These are phyloP conservation scores for Babylonia areolata DNA, from an alignment of 1,140 invertebrate species.

Conservation along the genomic window DNA sequence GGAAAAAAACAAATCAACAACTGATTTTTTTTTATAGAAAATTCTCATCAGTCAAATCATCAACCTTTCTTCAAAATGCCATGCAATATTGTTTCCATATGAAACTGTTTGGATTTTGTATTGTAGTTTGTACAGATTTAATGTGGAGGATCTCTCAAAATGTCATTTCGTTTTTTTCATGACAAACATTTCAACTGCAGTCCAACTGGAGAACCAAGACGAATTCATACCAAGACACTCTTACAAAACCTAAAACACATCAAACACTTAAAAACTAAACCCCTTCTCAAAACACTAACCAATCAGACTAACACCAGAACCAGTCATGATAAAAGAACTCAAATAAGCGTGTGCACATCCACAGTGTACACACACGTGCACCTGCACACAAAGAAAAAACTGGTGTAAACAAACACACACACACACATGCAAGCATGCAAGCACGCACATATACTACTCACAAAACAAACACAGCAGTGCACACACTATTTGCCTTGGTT, in stretches of 20 bases:
- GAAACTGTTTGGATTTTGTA: too few species aligned
- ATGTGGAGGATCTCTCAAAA: not conserved
- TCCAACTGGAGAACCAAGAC: not conserved
- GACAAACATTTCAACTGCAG: not conserved
- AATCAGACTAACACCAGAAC: too few species aligned
- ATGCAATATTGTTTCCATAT: not conserved
- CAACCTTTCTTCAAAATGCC: not conserved
- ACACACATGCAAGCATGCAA: not conserved
- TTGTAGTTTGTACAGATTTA: not conserved
- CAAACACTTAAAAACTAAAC: not conserved
- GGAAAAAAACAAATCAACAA: not conserved
- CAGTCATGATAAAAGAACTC: too few species aligned
- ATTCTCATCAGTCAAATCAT: not conserved
- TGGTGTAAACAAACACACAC: not conserved
- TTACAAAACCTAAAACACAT: too few species aligned
- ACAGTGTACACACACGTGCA: not conserved
- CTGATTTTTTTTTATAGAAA: not conserved
- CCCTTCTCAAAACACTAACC: not conserved
- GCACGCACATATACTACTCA: not conserved
- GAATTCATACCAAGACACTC: not conserved
- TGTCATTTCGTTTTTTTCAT: not conserved
- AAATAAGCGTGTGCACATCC: not conserved
- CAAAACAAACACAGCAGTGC: not conserved
- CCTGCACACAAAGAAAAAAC: not conserved
- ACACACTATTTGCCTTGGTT: constrained; percentile 11